Base-by-base conservation (phyloP, 53 echinoderm and acorn worm genomes). In the Mesocentrotus franciscanus region DNA sequence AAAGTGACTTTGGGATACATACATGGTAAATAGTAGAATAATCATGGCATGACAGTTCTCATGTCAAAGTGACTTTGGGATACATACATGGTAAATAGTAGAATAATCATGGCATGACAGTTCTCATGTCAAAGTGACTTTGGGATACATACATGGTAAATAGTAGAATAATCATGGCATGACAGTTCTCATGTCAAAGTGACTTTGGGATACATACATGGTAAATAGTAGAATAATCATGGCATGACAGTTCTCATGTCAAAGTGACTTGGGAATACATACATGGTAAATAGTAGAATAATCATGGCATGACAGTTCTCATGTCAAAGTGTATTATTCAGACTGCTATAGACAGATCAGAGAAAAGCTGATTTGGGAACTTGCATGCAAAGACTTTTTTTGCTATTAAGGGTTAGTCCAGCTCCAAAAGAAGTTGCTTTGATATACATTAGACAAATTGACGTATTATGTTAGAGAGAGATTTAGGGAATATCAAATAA, bases 201-300 rank as follows among this genome's bases (percentile, higher is more conserved):
- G 74, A 58, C 95, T 98, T 74, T 98, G 98, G 98, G 98, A 98
- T 84, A 98, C 98, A 11, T 98, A 98, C 93, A 98, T 98, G 98
- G 98, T 98, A 92, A 4, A 49, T 49, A 49, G 49, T 49, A 49
- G 49, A 49, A 49, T 49, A 49, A 27, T 33, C 35, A 34, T 34
- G 27, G 35, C 35, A 34, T 7, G 68, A 68, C 26, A 18, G 24
- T 68, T 22, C 68, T 24, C 24, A 62, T 14, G 71, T 71, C 71
- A n/a, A 71, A 71, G 71, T 71, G 99, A 59, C 95, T 98, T 74
- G 97, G 99, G 98, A 97, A 98, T 84, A 98, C 99, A 13, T 98
- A 98, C 93, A 98, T 98, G 99, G 99, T 98, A 92, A 4, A 49
- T 49, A 49, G 49, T 49, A 49, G 49, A 49, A 49, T 49, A 49